phyloP scores from a whole-genome alignment of 2,888 invertebrate genomes.

The Mechanitis messenoides region DNA sequence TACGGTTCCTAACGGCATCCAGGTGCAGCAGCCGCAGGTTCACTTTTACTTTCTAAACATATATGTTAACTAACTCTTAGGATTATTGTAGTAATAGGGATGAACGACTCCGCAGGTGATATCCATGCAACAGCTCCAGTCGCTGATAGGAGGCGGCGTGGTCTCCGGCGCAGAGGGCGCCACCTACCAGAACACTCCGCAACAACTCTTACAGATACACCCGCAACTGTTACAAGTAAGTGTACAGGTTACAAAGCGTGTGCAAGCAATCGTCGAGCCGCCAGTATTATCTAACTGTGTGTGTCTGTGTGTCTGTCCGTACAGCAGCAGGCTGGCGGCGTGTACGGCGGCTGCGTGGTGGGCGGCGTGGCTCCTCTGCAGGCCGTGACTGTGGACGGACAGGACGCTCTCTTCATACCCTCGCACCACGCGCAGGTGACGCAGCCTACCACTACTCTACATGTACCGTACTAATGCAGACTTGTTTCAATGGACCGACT shows the following conservation, averaged over 20 bases:
- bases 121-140: constrained; percentile 78
- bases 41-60: too few species aligned
- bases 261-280: background rate
- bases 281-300: too few species aligned
- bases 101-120: constrained; percentile 52
- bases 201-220: constrained; percentile 67
- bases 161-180: constrained; percentile 57
- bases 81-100: background rate
- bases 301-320: constrained; percentile 17
- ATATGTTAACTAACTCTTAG: too few species aligned
- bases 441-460: too few species aligned
- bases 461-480: too few species aligned
- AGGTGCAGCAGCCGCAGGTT: constrained; percentile 71
- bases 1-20: constrained; percentile 64
- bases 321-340: constrained; percentile 57
- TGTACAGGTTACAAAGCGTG: background rate
- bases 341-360: constrained; percentile 65
- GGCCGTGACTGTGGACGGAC: constrained; percentile 93
- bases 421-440: constrained; percentile 80
- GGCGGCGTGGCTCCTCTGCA: constrained; percentile 87
- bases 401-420: constrained; percentile 94
- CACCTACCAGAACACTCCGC: constrained; percentile 70
- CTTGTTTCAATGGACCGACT: too few species aligned
- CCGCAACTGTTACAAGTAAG: constrained; percentile 68
- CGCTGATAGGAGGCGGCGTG: constrained; percentile 68